phyloP scores from a whole-genome alignment of 2,113 vertebrate species.

The Phoenicopterus ruber region DNA sequence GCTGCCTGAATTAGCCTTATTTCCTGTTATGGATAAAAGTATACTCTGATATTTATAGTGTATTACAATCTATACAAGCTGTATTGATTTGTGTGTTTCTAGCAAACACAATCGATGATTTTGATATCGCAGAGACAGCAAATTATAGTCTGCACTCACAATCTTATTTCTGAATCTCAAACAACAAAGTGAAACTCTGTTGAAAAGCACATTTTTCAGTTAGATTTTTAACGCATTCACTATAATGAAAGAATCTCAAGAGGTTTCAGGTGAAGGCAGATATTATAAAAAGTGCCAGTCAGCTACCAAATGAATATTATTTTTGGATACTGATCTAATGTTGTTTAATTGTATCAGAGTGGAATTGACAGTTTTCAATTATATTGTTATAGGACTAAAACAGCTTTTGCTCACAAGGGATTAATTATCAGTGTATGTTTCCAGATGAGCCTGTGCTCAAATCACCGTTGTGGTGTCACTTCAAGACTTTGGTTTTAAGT shows the following conservation, averaged over 20 bases:
- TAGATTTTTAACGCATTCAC: constrained; percentile 10
- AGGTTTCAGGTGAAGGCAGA: neutral
- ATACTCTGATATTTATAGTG: neutral
- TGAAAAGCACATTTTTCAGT: constrained; percentile 10
- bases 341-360: neutral
- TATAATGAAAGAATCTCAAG: neutral
- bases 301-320: constrained; percentile 7
- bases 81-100: constrained; percentile 20
- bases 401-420: constrained; percentile 6
- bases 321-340: constrained; percentile 26
- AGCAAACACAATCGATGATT: neutral
- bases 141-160: neutral
- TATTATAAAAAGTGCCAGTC: constrained; percentile 30
- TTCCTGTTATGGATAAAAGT: neutral
- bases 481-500: neutral
- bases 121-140: neutral
- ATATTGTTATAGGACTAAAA: neutral
- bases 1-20: neutral
- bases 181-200: neutral
- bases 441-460: neutral
- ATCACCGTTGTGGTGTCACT: neutral
- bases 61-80: neutral
- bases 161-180: neutral
- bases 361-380: constrained; percentile 25
- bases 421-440: constrained; percentile 2